phyloP scores from a whole-genome alignment of 2,888 invertebrate genomes.

The Hoplodrina ambigua region DNA sequence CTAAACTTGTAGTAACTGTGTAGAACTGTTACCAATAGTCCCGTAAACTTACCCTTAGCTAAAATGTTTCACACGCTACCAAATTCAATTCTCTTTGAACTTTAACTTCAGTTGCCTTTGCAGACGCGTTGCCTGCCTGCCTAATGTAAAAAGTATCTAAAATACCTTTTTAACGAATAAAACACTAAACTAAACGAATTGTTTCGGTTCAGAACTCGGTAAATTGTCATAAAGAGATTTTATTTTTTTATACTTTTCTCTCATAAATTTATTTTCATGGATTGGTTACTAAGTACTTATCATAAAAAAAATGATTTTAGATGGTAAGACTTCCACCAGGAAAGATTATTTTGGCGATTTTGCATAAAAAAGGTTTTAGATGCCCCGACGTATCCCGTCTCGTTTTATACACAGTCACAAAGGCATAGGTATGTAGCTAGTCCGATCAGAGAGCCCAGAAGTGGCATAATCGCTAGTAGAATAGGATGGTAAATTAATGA shows the following conservation, averaged over 20 bases:
- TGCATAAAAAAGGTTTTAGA: too few relatives aligned
- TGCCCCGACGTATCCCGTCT: too few relatives aligned
- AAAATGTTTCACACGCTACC: constrained; percentile 44
- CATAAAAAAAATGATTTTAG: too few relatives aligned
- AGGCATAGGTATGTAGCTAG: too few relatives aligned
- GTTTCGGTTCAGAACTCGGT: background rate
- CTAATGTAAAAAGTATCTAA: constrained; percentile 19
- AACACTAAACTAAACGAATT: constrained; percentile 12
- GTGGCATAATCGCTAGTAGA: too few relatives aligned
- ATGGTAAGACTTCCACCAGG: too few relatives aligned
- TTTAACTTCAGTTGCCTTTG: constrained; percentile 40
- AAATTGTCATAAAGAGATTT: background rate
- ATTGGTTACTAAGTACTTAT: background rate
- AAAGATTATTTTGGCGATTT: too few relatives aligned
- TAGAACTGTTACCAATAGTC: constrained; percentile 30
- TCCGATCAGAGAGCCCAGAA: too few relatives aligned
- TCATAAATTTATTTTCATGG: background rate
- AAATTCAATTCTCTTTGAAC: constrained; percentile 62
- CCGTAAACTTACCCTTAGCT: constrained; percentile 35
- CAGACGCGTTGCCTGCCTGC: constrained; percentile 37
- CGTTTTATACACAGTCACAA: too few relatives aligned
- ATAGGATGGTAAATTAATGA: too few relatives aligned
- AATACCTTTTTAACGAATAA: constrained; percentile 4
- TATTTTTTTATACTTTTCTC: background rate
- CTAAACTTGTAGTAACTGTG: constrained; percentile 29